Base-by-base conservation (phyloP, 2,888 invertebrate genomes). In the Caenorhabditis sp. region DNA sequence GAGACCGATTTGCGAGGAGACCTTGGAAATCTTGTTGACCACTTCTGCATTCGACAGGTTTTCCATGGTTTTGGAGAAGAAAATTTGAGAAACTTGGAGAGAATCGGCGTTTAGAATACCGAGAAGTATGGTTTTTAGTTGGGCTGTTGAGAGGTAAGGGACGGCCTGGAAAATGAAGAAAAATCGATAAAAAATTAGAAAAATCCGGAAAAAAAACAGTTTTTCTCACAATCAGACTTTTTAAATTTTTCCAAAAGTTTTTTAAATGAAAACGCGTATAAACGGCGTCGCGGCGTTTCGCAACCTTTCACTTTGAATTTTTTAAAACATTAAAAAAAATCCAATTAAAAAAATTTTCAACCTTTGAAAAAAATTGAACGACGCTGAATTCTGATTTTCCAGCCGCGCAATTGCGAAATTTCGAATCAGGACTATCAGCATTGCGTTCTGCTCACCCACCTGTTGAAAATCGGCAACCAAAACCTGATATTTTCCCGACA, bases 51-150 rank as follows among this genome's bases (percentile, higher is more conserved):
- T 76, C 6, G 70, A 55, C 51, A 81, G 28, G 22, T 80, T 70
- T 22, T 69, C 65, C 47, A 80, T n/a, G 15, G 58, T 53, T 70
- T 80, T 80, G 9, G 69, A 51, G 32, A 80, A 60, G 9, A 80
- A 70, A 11, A 80, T 20, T 8, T 32, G 53, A 28, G 61, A 71
- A 11, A 71, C 56, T 22, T 37, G 11, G 1, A 13, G 11, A 0
- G 76, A 76, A 37, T 81, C 70, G 13, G 47, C 55, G 35, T 70
- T 35, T 13, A 81, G 60, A 18, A 81, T 40, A 1, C 62, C 32
- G 0, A 67, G 18, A 4, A 76, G 51, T 2, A 81, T 6, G 9
- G 50, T 28, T 28, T 62, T 51, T 0, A 76, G 50, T 15, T 81
- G 65, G n/a, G 62, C 18, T 6, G 53, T 26, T 1, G 76, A 61